phyloP scores from a whole-genome alignment of 2,888 invertebrate species.

The Mimachlamys varia region DNA sequence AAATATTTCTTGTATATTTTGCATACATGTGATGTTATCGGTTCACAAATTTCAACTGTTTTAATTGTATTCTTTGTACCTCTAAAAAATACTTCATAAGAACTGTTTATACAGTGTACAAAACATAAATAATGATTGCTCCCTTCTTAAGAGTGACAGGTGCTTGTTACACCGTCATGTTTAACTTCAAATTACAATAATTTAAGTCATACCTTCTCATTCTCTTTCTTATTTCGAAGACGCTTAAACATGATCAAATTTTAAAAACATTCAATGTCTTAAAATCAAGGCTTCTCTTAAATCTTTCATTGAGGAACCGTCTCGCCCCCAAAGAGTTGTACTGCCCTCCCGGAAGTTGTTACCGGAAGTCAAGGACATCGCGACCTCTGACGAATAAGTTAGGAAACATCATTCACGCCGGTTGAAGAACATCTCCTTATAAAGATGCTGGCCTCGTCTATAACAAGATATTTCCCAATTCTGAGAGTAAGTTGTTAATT shows the following conservation, averaged over 20 bases:
- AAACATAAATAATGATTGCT: slow-evolving; percentile 30
- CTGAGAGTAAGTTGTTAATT: slow-evolving; percentile 35
- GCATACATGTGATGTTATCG: too few relatives aligned
- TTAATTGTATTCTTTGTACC: too few relatives aligned
- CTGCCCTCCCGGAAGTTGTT: slow-evolving; percentile 49
- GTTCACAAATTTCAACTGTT: too few relatives aligned
- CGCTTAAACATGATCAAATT: slow-evolving; percentile 61
- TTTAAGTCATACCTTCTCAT: slow-evolving; percentile 58
- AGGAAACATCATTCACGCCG: slow-evolving; percentile 32
- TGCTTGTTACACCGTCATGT: neutral
- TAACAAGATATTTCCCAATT: neutral
- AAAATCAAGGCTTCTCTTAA: neutral
- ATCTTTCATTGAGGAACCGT: neutral
- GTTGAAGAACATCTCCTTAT: neutral
- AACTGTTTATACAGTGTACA: too few relatives aligned
- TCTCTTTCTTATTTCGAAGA: slow-evolving; percentile 62
- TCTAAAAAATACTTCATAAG: too few relatives aligned
- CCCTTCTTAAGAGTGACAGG: neutral
- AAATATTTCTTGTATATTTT: too few relatives aligned
- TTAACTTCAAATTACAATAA: neutral
- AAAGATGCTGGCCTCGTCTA: slow-evolving; percentile 36
- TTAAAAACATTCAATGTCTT: neutral
- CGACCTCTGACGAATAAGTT: slow-evolving; percentile 56
- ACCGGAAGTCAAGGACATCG: slow-evolving; percentile 52
- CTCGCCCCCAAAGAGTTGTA: slow-evolving; percentile 38